Evolutionary conservation across 2,888 invertebrate species (phyloP), one percentile per base, ranked within the genome.

Genomic region (Griposia aprilina): DNA sequence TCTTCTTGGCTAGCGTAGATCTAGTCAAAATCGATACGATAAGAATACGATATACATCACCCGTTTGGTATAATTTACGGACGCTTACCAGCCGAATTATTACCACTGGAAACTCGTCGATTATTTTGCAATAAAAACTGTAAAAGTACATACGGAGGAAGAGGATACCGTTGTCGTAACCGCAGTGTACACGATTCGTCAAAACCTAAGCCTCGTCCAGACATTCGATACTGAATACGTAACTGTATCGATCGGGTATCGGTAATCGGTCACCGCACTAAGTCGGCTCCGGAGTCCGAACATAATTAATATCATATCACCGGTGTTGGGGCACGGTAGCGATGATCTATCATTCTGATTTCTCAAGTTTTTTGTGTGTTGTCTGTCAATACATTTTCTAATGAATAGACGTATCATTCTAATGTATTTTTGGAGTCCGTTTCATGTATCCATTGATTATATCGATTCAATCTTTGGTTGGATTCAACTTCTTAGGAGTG

Each of bases 181-280:
- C 86, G 76, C 87, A 85, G 69, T 55, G 57, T 63, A 72, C 41
- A 74, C 73, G 74, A 70, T 72, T 76, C 65, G 17, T 60, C 55
- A 72, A 77, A 83, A 83, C 66, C 81, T 70, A 10, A 78, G 65
- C 41, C 55, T 66, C 13, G 81, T 83, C 83, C 80, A 86, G 79
- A 76, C 79, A 76, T 81, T 68, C 80, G 74, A 76, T 41, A 76
- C 65, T 65, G 80, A 76, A 76, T 73, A 75, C 63, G 74, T 87
- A 85, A 87, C 87, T 85, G 87, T 85, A 81, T 76, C 60, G 74
- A 72, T 78, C 76, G 66, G 36, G 74, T 83, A 76, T 86, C 80
- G 70, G 66, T 76, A 66, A 85, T 69, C 72, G 73, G 20, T 17
- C 45, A 72, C 74, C 80, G 69, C 73, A 75, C 26, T 57, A 23